Base-by-base conservation (phyloP, 2,797 vertebrate genomes). In the Esox lucius region DNA sequence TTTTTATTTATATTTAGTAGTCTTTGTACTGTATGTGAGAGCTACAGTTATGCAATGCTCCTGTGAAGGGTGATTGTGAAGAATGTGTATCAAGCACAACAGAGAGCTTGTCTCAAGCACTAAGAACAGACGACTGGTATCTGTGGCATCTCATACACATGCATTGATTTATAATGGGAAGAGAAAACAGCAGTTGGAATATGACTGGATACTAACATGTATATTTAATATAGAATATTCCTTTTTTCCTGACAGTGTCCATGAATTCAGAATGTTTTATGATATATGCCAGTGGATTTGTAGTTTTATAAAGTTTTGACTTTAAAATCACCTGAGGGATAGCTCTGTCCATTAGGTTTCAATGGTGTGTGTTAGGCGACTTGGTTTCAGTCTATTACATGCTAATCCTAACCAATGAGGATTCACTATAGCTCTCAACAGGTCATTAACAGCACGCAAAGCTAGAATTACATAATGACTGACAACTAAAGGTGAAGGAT, bases 81-180 rank as follows among this genome's bases (percentile, higher is more conserved):
- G 75, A 72, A 80, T 75, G 78, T 77, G 75, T 74, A 89, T 90
- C 85, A 87, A 91, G 86, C 73, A 80, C 80, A 75, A 76, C 70
- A 85, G 74, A 86, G 75, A 76, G 76, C 73, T 83, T 71, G 67
- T 85, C 85, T 84, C 68, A 70, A 67, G 70, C 81, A 84, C 77
- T 85, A 81, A 89, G 79, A 85, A 79, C 70, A 75, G 66, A 82
- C 75, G 78, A 77, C 78, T 85, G 79, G 86, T 77, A 81, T 83
- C 80, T 70, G 75, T 88, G 86, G 87, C 89, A 86, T 85, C 75
- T 83, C 76, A 26, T 24, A 26, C 56, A 24, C 22, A 67, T 72
- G 79, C 79, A 81, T 83, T 85, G 85, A 91, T 90, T 89, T 88
- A 86, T 91, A 89, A 87, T 86, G 75, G 84, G 80, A 77, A 73